These are phyloP conservation scores for Rutpela maculata DNA, from an alignment of 2,888 invertebrate genomes.

Conservation along the genomic window DNA sequence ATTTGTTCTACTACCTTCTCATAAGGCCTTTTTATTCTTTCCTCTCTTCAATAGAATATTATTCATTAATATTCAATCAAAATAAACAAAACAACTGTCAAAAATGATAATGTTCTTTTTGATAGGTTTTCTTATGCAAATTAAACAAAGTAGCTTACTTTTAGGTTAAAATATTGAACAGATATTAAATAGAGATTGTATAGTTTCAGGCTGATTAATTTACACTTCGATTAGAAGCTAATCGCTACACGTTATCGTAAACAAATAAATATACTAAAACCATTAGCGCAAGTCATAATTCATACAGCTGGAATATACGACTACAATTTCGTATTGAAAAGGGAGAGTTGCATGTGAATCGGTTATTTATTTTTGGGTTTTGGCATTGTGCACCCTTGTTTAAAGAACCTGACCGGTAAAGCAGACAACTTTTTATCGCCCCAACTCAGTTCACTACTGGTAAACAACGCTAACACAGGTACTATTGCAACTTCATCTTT, in stretches of 20 bases:
- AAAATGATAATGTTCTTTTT: neutral
- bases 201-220: neutral
- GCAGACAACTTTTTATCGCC: conserved; percentile 69
- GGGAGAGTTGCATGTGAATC: conserved; percentile 53
- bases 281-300: neutral
- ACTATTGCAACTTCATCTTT: conserved; percentile 61
- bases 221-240: neutral
- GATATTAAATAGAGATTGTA: neutral
- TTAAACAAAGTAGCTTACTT: neutral
- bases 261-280: neutral
- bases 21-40: neutral
- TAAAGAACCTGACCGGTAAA: conserved; percentile 67
- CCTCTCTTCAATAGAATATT: conserved; percentile 21
- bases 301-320: too few species aligned
- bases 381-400: conserved; percentile 66
- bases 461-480: conserved; percentile 57
- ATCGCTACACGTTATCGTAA: too few species aligned
- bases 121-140: neutral
- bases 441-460: conserved; percentile 22
- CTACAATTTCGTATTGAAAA: neutral
- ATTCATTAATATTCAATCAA: conserved; percentile 22
- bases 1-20: neutral
- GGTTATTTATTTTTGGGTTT: conserved; percentile 63
- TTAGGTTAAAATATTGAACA: neutral
- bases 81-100: conserved; percentile 26